Evolutionary conservation across 1,140 invertebrate species (phyloP).

Genomic region (Dreissena rostriformis): DNA sequence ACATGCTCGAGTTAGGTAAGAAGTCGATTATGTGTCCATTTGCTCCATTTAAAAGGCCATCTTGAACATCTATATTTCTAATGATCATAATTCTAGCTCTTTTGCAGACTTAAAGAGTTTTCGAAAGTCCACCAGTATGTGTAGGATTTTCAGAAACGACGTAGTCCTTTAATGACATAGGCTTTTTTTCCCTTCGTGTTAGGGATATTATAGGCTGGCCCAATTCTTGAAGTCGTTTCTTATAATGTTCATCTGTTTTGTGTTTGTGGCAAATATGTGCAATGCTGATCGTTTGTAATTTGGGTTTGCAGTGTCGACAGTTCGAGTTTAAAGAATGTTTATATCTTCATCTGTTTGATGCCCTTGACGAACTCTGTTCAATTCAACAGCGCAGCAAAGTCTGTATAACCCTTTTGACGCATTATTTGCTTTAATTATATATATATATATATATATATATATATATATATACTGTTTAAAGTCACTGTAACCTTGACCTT

Average conservation of each 20-base stretch:
- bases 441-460: too few species aligned
- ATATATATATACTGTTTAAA: too few species aligned
- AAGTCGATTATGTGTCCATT: constrained; percentile 15
- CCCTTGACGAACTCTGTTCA: constrained; percentile 14
- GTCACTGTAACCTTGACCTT: too few species aligned
- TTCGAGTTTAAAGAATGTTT: constrained; percentile 26
- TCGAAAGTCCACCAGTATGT: constrained; percentile 30
- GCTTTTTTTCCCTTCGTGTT: constrained; percentile 27
- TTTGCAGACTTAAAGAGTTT: constrained; percentile 30
- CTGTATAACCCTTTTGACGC: too few species aligned
- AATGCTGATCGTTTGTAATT: constrained; percentile 33
- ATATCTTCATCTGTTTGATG: constrained; percentile 25
- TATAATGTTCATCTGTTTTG: constrained; percentile 41
- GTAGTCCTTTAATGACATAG: constrained; percentile 30
- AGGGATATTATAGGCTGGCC: background rate
- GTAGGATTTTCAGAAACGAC: constrained; percentile 35
- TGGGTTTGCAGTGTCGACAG: constrained; percentile 8
- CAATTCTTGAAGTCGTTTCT: constrained; percentile 25
- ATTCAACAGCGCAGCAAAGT: too few species aligned
- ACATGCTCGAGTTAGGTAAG: constrained; percentile 6
- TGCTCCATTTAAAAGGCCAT: constrained; percentile 48
- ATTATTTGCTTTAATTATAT: too few species aligned
- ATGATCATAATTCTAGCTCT: constrained; percentile 48
- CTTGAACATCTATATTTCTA: constrained; percentile 46
- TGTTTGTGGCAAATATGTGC: constrained; percentile 33